Evolutionary conservation across 2,888 invertebrate species (phyloP).

Genomic region (Germaria angustata): DNA sequence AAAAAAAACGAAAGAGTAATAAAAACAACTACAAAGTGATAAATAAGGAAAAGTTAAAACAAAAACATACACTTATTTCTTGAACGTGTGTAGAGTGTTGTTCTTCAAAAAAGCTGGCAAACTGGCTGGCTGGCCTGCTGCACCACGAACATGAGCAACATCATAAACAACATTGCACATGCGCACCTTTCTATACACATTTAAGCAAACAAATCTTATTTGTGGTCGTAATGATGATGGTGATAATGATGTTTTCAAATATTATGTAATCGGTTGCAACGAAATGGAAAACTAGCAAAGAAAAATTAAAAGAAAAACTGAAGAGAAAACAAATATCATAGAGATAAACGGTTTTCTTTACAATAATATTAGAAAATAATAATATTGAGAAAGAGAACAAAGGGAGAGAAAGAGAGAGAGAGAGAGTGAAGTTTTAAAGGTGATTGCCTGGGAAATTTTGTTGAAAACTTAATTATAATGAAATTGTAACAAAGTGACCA

Average conservation of each 20-base stretch:
- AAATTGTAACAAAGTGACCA: slow-evolving; percentile 29
- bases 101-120: slow-evolving; percentile 17
- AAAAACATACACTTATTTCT: background rate
- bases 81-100: slow-evolving; percentile 28
- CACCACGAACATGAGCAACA: slow-evolving; percentile 37
- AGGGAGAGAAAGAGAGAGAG: background rate
- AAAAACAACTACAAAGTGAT: slow-evolving; percentile 28
- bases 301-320: slow-evolving; percentile 50
- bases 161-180: slow-evolving; percentile 44
- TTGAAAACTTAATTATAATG: background rate
- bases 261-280: slow-evolving; percentile 63
- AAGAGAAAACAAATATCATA: background rate
- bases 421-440: slow-evolving; percentile 9
- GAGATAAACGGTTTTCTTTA: slow-evolving; percentile 45
- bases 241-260: slow-evolving; percentile 38
- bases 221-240: background rate
- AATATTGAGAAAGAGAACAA: background rate
- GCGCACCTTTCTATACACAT: slow-evolving; percentile 50
- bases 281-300: slow-evolving; percentile 64
- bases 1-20: background rate
- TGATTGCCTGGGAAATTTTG: slow-evolving; percentile 53
- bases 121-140: slow-evolving; percentile 15
- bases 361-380: background rate
- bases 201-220: background rate
- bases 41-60: slow-evolving; percentile 55